Evolutionary conservation across 2,113 vertebrate species (phyloP).

Genomic region (Chiloscyllium plagiosum): DNA sequence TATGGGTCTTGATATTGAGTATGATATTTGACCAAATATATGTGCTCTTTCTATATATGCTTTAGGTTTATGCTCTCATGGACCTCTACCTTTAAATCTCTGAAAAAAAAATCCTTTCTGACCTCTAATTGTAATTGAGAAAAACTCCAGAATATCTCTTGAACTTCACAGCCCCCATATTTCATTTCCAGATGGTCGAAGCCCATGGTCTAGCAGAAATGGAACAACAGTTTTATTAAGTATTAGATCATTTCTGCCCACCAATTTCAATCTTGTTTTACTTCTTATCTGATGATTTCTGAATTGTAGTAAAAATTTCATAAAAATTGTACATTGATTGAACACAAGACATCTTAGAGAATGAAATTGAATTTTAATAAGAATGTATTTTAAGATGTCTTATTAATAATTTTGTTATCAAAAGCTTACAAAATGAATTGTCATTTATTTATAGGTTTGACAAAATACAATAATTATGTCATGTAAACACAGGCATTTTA

Average conservation of each 20-base stretch:
- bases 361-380: background rate
- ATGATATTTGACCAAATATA: background rate
- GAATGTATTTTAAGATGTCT: slow-evolving; percentile 14
- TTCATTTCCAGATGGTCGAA: background rate
- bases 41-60: background rate
- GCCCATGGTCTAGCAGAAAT: background rate
- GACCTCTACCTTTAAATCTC: background rate
- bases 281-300: background rate
- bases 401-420: background rate
- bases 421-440: background rate
- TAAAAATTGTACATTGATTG: background rate
- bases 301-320: background rate
- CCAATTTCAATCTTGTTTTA: background rate
- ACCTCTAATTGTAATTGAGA: background rate
- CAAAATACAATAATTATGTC: background rate
- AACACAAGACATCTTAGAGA: background rate
- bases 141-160: background rate
- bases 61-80: background rate
- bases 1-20: background rate
- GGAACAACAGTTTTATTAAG: background rate
- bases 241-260: slow-evolving; percentile 22
- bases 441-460: background rate
- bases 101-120: background rate
- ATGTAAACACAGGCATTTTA: background rate
- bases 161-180: background rate